phyloP scores from a whole-genome alignment of 2,888 invertebrate genomes.

The Clistopyga incitator region DNA sequence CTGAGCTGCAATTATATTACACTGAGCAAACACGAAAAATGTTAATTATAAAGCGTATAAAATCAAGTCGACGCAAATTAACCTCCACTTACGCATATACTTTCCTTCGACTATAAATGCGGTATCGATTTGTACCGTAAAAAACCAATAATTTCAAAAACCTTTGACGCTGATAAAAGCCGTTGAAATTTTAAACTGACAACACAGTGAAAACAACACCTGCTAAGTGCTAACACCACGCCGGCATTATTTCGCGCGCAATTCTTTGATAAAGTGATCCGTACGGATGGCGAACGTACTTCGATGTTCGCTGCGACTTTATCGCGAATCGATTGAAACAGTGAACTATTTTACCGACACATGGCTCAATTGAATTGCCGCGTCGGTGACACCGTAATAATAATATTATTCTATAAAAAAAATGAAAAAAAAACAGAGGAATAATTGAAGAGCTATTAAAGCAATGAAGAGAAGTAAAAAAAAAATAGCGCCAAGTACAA shows the following conservation, averaged over 20 bases:
- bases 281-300: background rate
- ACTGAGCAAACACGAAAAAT: background rate
- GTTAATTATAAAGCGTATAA: background rate
- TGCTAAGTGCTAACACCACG: conserved; percentile 31
- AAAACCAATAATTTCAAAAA: background rate
- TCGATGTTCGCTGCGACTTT: background rate
- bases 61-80: background rate
- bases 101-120: background rate
- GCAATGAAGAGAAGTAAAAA: too few relatives aligned
- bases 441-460: too few relatives aligned
- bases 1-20: background rate
- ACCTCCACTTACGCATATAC: conserved; percentile 52
- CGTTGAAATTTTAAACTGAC: conserved; percentile 57
- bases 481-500: too few relatives aligned
- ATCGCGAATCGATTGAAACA: background rate
- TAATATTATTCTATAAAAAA: too few relatives aligned
- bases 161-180: conserved; percentile 32
- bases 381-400: too few relatives aligned
- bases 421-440: too few relatives aligned
- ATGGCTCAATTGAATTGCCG: too few relatives aligned
- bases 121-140: background rate
- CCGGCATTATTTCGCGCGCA: conserved; percentile 22
- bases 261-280: background rate
- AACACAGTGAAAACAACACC: conserved; percentile 38
- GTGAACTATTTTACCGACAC: background rate